Conservation (phyloP, 2,888 invertebrate genomes). For the Halictus quadricinctus region DNA sequence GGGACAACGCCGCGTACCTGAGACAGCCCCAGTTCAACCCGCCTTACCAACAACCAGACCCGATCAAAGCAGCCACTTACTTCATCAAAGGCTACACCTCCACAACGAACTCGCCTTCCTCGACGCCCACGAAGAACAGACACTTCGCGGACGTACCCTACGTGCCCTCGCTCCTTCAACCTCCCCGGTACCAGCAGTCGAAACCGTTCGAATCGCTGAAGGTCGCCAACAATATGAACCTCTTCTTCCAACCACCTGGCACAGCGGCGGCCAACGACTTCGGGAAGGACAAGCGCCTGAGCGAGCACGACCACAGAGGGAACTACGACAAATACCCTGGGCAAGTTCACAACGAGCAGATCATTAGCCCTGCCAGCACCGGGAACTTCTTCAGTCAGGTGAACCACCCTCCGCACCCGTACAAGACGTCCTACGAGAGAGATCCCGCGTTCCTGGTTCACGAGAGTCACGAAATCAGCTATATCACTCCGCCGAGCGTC, state of each 20-base stretch:
- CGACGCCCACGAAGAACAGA: conserved; percentile 66
- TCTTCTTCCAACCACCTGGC: conserved; percentile 71
- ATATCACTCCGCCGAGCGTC: conserved; percentile 73
- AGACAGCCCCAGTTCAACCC: conserved; percentile 72
- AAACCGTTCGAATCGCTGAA: conserved; percentile 75
- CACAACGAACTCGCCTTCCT: conserved; percentile 49
- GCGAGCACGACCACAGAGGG: conserved; percentile 55
- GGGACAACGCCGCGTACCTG: conserved; percentile 72
- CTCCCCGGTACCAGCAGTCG: conserved; percentile 65
- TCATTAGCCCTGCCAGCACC: conserved; percentile 43
- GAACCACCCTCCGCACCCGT: conserved; percentile 73
- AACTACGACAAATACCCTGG: conserved; percentile 68
- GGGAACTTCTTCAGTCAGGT: conserved; percentile 76
- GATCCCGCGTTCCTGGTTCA: conserved; percentile 78
- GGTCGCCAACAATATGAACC: conserved; percentile 67
- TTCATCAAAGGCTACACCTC: conserved; percentile 70
- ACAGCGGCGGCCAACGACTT: conserved; percentile 54
- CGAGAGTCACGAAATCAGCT: conserved; percentile 79
- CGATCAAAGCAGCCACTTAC: conserved; percentile 68
- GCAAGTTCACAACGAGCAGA: conserved; percentile 59
- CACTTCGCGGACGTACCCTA: conserved; percentile 61
- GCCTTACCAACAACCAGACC: conserved; percentile 60
- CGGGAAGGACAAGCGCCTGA: conserved; percentile 59
- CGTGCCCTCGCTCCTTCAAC: conserved; percentile 61
- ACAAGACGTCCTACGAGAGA: conserved; percentile 74